Conservation (phyloP, 2,888 invertebrate species). For the Furcula furcula region DNA sequence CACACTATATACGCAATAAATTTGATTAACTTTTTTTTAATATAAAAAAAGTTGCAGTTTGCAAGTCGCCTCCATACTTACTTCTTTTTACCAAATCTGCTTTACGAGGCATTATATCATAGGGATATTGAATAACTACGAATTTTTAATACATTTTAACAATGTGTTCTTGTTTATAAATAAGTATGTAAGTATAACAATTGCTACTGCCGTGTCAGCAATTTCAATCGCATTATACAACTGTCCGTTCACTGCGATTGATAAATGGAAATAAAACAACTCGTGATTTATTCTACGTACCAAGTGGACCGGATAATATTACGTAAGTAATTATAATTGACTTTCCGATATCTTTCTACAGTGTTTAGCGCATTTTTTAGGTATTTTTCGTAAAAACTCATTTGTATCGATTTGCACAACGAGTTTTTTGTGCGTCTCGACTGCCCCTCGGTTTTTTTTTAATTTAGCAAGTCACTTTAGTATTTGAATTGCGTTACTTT, state of each 20-base stretch:
- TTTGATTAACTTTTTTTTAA: no score
- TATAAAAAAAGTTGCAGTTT: no score
- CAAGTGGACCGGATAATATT: constrained; percentile 22
- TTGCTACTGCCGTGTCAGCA: constrained; percentile 1
- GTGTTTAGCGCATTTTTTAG: constrained; percentile 13
- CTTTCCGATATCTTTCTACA: constrained; percentile 30
- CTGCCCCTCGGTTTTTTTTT: constrained; percentile 15
- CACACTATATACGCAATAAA: no score
- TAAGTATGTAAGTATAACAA: not conserved
- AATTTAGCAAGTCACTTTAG: constrained; percentile 11
- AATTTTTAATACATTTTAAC: constrained; percentile 10
- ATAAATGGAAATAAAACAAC: constrained; percentile 6
- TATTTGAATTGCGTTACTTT: constrained; percentile 24
- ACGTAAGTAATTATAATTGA: constrained; percentile 25
- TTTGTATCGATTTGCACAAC: constrained; percentile 37
- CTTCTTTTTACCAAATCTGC: no score
- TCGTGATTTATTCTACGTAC: constrained; percentile 19
- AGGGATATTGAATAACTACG: no score
- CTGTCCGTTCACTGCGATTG: constrained; percentile 4
- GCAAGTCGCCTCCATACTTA: no score
- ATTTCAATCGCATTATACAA: constrained; percentile 6
- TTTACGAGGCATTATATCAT: constrained; percentile 6
- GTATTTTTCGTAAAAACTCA: constrained; percentile 27
- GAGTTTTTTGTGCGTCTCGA: constrained; percentile 19
- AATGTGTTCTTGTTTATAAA: constrained; percentile 18